Evolutionary conservation across 2,888 invertebrate genomes (phyloP), one percentile per base, ranked within the genome.

Genomic region (Drosophila imparisetae): DNA sequence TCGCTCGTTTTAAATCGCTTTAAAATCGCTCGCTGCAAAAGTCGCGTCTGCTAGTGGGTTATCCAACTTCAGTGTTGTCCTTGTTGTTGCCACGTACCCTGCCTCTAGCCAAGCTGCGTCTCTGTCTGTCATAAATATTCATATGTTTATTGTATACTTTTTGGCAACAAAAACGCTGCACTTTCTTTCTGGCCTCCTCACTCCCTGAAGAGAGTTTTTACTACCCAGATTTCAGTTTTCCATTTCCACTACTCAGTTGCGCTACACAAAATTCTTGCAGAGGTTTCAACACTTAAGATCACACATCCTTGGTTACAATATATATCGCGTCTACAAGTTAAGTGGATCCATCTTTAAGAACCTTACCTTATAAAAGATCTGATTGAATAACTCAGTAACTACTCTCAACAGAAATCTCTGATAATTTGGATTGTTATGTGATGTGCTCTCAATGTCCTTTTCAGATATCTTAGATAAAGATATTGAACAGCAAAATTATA

Each of bases 131-230:
- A 84, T 88, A 75, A 88, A 88, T 88, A 85, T 88, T 84, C 80
- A 82, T 88, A 88, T 88, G 80, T 83, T 82, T 84, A 86, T 88
- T 85, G 74, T 71, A 86, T 80, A 68, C 65, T 50, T 29, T 66
- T 53, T 63, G 34, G 58, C 68, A 63, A 57, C 62, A 62, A 68
- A 57, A 72, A 66, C 34, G 58, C 40, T 66, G 62, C 58, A 49
- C 58, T 72, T 76, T 66, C 49, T 57, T 81, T 45, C 24, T 55
- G 36, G 24, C n/a, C 42, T 13, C 18, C 38, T 24, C 34, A 27
- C n/a, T 4, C 40, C 11, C 15, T 45, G 10, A 15, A 24, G 24
- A 34, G 34, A 45, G 4, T 36, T n/a, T n/a, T 30, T 32, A 18
- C 34, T 21, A n/a, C 38, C 11, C 61, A 57, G 27, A 18, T 29